Base-by-base conservation (phyloP, 2,888 invertebrate species). In the Nowickia ferox region DNA sequence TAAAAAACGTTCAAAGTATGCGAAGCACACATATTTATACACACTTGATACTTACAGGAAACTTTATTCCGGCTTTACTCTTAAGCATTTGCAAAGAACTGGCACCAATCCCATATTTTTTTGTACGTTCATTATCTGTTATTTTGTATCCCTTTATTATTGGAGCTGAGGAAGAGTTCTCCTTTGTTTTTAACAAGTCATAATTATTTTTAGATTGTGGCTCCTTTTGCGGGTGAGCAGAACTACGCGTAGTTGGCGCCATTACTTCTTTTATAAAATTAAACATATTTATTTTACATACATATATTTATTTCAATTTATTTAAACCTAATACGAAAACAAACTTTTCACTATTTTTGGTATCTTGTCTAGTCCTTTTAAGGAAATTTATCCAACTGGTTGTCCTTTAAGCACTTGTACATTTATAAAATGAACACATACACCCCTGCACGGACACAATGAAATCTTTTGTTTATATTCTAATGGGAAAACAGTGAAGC, bases 81-180 rank as follows among this genome's bases (percentile, higher is more conserved):
- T 90, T 82, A 0, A 93, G 88, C 91, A 91, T 91, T 85, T 89
- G 86, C 57, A 93, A 84, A 4, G 92, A 91, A 89, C 92, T 91
- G 1, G 93, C 93, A 55, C 93, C 93, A 44, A 93, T 91, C 15
- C 93, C 93, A 82, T 89, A 92, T 88, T 92, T 93, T 75, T 89
- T 89, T 0, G 90, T 88, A 0, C 93, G 90, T 42, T 91, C 90
- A 82, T 92, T 91, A 84, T 93, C 92, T 10, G 92, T 92, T 69
- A 93, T 90, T 89, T 93, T 93, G 80, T 91, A 93, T 46, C 93
- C 93, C 75, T 91, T 90, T 90, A 93, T 91, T 57, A 42, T 78
- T 65, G 63, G 72, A 78, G 71, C 78, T 57, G 61, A 13, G 3
- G 15, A 6, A 4, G 46, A 8, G 48, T 44, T 46, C 13, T 59